Base-by-base conservation (phyloP, 2,888 invertebrate genomes). In the Pharmacophagus antenor region DNA sequence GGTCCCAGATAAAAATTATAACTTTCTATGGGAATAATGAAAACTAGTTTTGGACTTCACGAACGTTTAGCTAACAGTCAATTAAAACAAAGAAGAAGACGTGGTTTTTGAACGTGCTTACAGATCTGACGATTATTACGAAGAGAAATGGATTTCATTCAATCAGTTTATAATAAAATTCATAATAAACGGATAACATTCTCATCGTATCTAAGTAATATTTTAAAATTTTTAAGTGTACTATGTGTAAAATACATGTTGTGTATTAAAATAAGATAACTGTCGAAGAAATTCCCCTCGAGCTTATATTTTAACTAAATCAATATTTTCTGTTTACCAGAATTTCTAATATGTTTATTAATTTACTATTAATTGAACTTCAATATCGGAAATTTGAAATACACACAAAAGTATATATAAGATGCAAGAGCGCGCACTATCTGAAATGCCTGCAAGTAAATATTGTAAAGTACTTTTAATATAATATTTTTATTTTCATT, bases 231-330 rank as follows among this genome's bases (percentile, higher is more conserved):
- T 58, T 46, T 54, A 42, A 18, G 20, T 41, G 42, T 54, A 42
- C 23, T 44, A 48, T 42, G 18, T 53, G 37, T 58, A 47, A 21
- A 12, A 58, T 53, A 53, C 53, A 51, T 58, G 37, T 58, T 25
- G 41, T 53, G 54, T 54, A 18, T 48, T 41, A 48, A 54, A 2
- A 42, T 42, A 17, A 18, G 10, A 42, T 42, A 31, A 31, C 6
- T 42, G 42, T 17, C 4, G 5, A 17, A 17, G 31, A 2, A 42
- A 15, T 17, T 17, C 42, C 17, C 17, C 8, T 17, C 42, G 42
- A 42, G 42, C 42, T 42, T 42, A 42, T 27, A 27, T 27, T 27
- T 27, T 27, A 42, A 17, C 42, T 17, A 42, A 42, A 31, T 31
- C 31, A 12, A 15, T 31, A 31, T 15, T 31, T 31, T 31, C 31